phyloP scores from a whole-genome alignment of 2,888 invertebrate species.

The Argyra leucocephala region DNA sequence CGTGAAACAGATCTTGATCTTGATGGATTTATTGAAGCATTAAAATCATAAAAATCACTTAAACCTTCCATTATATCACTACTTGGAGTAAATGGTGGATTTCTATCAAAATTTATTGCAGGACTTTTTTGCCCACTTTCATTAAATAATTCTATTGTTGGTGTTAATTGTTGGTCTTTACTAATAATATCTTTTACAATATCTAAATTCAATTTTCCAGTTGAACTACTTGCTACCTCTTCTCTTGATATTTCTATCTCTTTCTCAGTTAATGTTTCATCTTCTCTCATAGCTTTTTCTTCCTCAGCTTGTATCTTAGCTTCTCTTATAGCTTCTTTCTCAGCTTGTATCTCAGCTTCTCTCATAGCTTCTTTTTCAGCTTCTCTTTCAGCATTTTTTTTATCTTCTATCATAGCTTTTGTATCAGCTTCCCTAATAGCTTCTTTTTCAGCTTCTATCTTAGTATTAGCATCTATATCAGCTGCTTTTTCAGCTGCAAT shows the following conservation, averaged over 20 bases:
- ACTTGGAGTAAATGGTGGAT: background rate
- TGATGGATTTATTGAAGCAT: slow-evolving; percentile 37
- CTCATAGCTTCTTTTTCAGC: slow-evolving; percentile 15
- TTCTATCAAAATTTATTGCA: slow-evolving; percentile 15
- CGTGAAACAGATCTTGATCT: slow-evolving; percentile 33
- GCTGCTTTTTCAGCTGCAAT: slow-evolving; percentile 10
- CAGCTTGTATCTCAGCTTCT: slow-evolving; percentile 11
- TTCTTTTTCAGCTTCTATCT: slow-evolving; percentile 16
- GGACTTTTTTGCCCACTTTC: slow-evolving; percentile 30
- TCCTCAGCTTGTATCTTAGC: no score
- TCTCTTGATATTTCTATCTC: background rate
- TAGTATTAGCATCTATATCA: slow-evolving; percentile 21
- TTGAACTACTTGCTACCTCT: no score
- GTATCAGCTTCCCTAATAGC: no score
- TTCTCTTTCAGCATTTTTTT: slow-evolving; percentile 4
- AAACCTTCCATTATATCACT: slow-evolving; percentile 33
- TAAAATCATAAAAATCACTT: slow-evolving; percentile 41
- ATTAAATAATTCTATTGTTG: slow-evolving; percentile 25
- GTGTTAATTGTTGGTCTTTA: background rate
- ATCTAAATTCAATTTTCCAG: no score
- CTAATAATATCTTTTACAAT: no score
- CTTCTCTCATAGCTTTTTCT: background rate
- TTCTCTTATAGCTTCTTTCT: background rate
- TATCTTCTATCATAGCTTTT: no score
- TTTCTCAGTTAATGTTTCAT: background rate